Conservation (phyloP, 2,113 vertebrate genomes). For the Antigone vipio region DNA sequence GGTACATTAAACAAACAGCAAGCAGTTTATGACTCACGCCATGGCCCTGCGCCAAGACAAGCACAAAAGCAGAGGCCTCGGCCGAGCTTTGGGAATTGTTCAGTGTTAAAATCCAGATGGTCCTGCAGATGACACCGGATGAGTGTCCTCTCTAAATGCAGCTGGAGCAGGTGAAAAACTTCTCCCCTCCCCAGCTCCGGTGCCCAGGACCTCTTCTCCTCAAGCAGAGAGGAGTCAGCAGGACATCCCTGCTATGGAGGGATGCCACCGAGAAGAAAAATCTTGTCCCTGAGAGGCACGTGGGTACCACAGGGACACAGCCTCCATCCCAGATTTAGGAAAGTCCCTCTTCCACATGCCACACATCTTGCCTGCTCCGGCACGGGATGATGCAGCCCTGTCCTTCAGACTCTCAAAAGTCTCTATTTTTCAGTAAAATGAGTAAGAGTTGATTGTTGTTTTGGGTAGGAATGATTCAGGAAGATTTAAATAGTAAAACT, state of each 20-base stretch:
- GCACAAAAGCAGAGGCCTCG: background rate
- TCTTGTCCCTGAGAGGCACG: background rate
- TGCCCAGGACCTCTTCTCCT: background rate
- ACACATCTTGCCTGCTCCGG: rapidly evolving
- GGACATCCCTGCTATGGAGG: background rate
- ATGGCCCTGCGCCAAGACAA: background rate
- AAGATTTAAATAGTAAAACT: conserved; percentile 8
- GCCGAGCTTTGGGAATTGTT: background rate
- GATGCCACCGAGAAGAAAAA: background rate
- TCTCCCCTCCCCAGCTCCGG: background rate
- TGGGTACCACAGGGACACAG: background rate
- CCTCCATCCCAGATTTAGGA: background rate
- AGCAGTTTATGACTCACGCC: background rate
- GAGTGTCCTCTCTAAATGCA: background rate
- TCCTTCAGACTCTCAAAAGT: background rate
- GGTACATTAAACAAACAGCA: conserved; percentile 24
- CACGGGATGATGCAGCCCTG: rapidly evolving
- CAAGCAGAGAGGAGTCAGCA: background rate
- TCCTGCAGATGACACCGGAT: rapidly evolving
- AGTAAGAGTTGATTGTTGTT: background rate
- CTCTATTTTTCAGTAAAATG: background rate
- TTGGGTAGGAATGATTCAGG: background rate
- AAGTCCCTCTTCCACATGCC: background rate
- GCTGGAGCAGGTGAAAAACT: background rate
- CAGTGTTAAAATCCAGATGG: background rate